Evolutionary conservation across 2,797 vertebrate species (phyloP).

Genomic region (Acanthurus leucopareius): DNA sequence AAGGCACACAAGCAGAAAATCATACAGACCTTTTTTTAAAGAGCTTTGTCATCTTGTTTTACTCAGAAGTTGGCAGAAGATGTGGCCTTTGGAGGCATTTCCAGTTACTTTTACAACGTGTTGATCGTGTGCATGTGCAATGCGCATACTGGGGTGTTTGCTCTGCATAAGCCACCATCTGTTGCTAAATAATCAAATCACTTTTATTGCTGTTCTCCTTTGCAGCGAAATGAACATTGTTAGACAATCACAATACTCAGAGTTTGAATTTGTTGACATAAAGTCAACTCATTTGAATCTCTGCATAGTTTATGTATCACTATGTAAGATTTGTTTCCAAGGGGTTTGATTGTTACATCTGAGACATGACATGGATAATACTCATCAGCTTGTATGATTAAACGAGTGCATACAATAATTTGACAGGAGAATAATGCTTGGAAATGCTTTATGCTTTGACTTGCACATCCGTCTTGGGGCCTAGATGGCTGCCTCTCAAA

Average conservation of each 20-base stretch:
- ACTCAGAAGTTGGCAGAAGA: conserved; percentile 36
- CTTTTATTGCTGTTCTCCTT: conserved; percentile 33
- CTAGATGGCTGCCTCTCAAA: conserved; percentile 9
- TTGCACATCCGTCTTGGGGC: neutral
- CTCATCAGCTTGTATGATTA: neutral
- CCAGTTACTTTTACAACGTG: conserved; percentile 53
- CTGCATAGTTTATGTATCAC: conserved; percentile 25
- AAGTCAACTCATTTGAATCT: conserved; percentile 31
- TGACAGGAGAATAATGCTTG: neutral
- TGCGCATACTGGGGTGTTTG: conserved; percentile 29
- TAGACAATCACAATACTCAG: conserved; percentile 3
- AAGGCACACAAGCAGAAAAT: conserved; percentile 54
- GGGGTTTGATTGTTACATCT: conserved; percentile 31
- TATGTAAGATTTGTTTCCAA: conserved; percentile 8
- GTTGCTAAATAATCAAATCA: conserved; percentile 31
- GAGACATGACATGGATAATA: conserved; percentile 5
- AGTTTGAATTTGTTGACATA: conserved; percentile 27
- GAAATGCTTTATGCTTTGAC: neutral
- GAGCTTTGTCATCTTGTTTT: conserved; percentile 59
- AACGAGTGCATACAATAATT: neutral
- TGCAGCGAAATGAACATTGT: conserved; percentile 14
- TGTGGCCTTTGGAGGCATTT: conserved; percentile 33
- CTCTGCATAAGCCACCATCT: conserved; percentile 50
- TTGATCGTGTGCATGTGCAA: conserved; percentile 24
- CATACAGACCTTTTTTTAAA: conserved; percentile 39